Percentiles rank a stretch among this genome's conserved stretches.
These are phyloP conservation scores for Phortica variegata DNA, from an alignment of 1,140 invertebrate species.

Conservation along the genomic window DNA sequence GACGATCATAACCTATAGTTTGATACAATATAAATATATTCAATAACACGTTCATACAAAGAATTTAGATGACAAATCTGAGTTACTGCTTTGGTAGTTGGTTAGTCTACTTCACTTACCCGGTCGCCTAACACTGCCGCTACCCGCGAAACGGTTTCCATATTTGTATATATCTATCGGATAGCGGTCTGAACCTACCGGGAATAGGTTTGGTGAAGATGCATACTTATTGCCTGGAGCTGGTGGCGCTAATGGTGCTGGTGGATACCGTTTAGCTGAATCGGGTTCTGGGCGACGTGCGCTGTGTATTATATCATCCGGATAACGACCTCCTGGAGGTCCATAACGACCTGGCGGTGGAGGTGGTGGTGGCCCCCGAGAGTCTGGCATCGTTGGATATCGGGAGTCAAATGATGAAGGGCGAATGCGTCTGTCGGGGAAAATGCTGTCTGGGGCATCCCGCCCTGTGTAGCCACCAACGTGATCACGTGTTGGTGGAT, in stretches of 20 bases:
- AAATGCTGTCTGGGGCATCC: slow-evolving; percentile 50
- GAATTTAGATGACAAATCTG: slow-evolving; percentile 14
- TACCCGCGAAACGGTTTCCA: slow-evolving; percentile 45
- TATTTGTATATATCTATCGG: slow-evolving; percentile 56
- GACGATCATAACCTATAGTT: slow-evolving; percentile 43
- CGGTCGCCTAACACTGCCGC: slow-evolving; percentile 34
- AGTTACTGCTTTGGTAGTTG: slow-evolving; percentile 14
- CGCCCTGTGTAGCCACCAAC: slow-evolving; percentile 44
- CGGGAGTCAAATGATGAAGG: slow-evolving; percentile 42
- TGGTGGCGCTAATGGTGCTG: slow-evolving; percentile 42
- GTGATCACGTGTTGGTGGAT: slow-evolving; percentile 39
- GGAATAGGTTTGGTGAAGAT: slow-evolving; percentile 50
- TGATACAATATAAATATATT: background rate
- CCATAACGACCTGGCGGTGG: slow-evolving; percentile 34
- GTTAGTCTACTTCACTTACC: slow-evolving; percentile 40
- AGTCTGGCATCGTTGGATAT: slow-evolving; percentile 38
- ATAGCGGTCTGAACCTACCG: slow-evolving; percentile 54
- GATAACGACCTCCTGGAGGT: slow-evolving; percentile 15
- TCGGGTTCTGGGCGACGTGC: slow-evolving; percentile 47
- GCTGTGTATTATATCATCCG: slow-evolving; percentile 43
- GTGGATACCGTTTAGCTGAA: slow-evolving; percentile 48
- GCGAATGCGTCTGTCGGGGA: slow-evolving; percentile 47
- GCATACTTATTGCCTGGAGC: slow-evolving; percentile 48
- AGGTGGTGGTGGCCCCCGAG: slow-evolving; percentile 14
- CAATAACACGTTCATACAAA: background rate